phyloP scores from a whole-genome alignment of 2,888 invertebrate genomes.

The Thecocarcelia acutangulata region DNA sequence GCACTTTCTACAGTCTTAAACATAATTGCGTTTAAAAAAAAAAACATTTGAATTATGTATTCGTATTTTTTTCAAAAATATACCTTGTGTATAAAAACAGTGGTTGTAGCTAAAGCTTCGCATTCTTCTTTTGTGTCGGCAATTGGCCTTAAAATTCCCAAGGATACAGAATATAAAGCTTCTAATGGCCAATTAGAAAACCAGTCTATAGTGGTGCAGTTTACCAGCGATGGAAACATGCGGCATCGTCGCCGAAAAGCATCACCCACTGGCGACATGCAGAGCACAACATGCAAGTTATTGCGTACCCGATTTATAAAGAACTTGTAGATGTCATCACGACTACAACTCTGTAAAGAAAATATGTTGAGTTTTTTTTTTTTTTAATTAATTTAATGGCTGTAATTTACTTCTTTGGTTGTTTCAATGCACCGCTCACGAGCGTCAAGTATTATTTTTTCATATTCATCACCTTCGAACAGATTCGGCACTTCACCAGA shows the following conservation, averaged over 20 bases:
- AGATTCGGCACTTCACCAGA: slow-evolving; percentile 96
- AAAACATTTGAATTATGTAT: background rate
- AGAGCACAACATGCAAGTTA: slow-evolving; percentile 92
- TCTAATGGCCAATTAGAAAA: slow-evolving; percentile 95
- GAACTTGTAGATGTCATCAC: slow-evolving; percentile 92
- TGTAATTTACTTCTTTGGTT: slow-evolving; percentile 84
- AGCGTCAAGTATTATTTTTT: slow-evolving; percentile 89
- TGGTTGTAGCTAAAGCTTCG: slow-evolving; percentile 84
- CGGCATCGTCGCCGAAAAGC: slow-evolving; percentile 93
- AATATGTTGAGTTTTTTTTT: background rate
- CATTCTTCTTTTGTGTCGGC: slow-evolving; percentile 83
- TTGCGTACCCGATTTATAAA: slow-evolving; percentile 92
- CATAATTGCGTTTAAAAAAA: background rate
- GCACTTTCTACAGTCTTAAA: slow-evolving; percentile 89
- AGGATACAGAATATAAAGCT: slow-evolving; percentile 91
- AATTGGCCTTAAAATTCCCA: slow-evolving; percentile 86
- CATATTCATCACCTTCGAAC: slow-evolving; percentile 93
- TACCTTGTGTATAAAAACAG: slow-evolving; percentile 88
- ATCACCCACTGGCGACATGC: slow-evolving; percentile 95
- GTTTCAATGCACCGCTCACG: slow-evolving; percentile 87
- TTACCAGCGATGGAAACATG: slow-evolving; percentile 96
- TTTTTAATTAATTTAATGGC: no score
- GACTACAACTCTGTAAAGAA: slow-evolving; percentile 82
- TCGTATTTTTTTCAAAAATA: background rate
- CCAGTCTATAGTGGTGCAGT: slow-evolving; percentile 97